These are phyloP conservation scores for Aleiodes leptofemur DNA, from an alignment of 2,888 invertebrate genomes.

Conservation along the genomic window DNA sequence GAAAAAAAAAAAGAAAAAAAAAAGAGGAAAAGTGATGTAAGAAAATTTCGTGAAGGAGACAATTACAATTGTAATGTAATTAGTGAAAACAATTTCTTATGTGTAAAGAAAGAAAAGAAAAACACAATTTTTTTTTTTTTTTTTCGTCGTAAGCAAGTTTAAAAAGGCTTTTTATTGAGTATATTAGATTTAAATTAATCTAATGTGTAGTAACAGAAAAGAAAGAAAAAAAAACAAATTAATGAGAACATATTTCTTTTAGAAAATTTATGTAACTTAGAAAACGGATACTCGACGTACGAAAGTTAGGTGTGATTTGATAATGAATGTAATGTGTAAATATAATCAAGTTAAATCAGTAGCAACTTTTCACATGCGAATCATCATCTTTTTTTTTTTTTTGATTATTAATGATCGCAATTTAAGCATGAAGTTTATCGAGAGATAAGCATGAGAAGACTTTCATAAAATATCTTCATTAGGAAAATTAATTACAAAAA, in stretches of 20 bases:
- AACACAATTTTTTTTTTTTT: not conserved
- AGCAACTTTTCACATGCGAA: conserved; percentile 22
- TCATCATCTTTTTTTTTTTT: not conserved
- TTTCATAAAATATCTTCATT: not conserved
- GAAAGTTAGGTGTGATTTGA: conserved; percentile 27
- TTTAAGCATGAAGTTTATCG: not conserved
- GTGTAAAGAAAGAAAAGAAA: not conserved
- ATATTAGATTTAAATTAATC: conserved; percentile 12
- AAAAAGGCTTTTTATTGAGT: not conserved
- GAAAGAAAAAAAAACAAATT: not conserved
- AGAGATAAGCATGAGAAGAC: not conserved
- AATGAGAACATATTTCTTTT: not conserved
- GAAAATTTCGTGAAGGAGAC: not conserved
- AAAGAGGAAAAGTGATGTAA: not conserved
- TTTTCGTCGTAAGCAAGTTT: not conserved
- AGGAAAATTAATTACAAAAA: no score
- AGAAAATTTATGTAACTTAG: conserved; percentile 17
- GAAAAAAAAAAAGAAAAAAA: not conserved
- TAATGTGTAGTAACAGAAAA: conserved; percentile 16
- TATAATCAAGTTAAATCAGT: conserved; percentile 21
- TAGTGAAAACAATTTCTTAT: conserved; percentile 3
- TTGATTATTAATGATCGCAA: not conserved
- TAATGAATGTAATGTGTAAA: conserved; percentile 30
- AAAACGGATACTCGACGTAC: conserved; percentile 24
- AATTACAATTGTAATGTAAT: not conserved